Evolutionary conservation across 2,113 vertebrate genomes (phyloP), one percentile per base, ranked within the genome.

Genomic region (Cairina moschata): DNA sequence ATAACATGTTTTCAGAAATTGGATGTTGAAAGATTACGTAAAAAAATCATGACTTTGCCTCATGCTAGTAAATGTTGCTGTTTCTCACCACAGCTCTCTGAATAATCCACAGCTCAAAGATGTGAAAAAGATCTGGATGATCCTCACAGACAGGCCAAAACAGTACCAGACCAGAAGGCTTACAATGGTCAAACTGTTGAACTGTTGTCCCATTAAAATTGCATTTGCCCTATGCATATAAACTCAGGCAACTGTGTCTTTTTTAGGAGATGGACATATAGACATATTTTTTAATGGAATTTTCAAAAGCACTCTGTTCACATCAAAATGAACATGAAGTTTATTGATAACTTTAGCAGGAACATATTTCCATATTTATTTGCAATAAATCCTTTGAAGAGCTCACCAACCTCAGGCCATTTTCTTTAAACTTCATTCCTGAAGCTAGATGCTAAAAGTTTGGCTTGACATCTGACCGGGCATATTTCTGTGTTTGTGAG

Each of bases 311-410:
- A 20, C 15, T 63, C 48, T 2, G 6, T 8, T 73, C 15, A 50
- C 83, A 23, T 34, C 22, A 76, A 76, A 93, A 59, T 50, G 21
- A n/a, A 21, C 36, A 13, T 28, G 42, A 81, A 44, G 7, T 36
- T 18, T 29, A 7, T 21, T 0, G 0, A 14, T 16, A 56, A 46
- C 21, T 77, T 62, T 15, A 65, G 20, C 21, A 69, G 52, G 29
- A 72, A 65, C 32, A 17, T 56, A 38, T 32, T n/a, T 54, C 81
- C 32, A 3, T 52, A 52, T 52, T 52, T 52, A 3, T 8, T 68
- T 36, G 25, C n/a, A 44, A 36, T 66, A 76, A 69, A 73, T 21
- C 8, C n/a, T 65, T 60, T 34, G 67, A 86, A 59, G 59, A 79
- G 2, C 36, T 34, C 50, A n/a, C 23, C 50, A 77, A 31, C 11